These are phyloP conservation scores for Ceratosolen fusciceps DNA, from an alignment of 1,140 invertebrate genomes.

Conservation along the genomic window DNA sequence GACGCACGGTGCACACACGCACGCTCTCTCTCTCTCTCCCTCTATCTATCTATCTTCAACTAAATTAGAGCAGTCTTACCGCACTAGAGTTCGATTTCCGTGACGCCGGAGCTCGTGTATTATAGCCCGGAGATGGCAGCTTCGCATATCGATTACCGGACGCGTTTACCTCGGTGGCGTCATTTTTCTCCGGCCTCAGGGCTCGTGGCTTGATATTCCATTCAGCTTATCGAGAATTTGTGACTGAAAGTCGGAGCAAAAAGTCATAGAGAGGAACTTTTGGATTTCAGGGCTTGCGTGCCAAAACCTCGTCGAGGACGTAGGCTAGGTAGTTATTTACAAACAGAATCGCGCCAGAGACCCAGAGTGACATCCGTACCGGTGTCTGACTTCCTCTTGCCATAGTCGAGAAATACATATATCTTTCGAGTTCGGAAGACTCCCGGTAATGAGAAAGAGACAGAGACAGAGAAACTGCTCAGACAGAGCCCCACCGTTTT, in stretches of 20 bases:
- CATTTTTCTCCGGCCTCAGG: no score
- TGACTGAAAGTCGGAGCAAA: constrained; percentile 12
- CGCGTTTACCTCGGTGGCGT: neutral
- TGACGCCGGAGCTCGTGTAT: no score
- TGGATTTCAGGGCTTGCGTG: neutral
- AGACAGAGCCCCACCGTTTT: no score
- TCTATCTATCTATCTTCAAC: neutral
- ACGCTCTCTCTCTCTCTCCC: constrained; percentile 41
- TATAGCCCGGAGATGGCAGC: no score
- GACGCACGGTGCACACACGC: neutral
- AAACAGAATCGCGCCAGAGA: neutral
- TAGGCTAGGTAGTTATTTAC: neutral
- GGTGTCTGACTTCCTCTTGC: neutral
- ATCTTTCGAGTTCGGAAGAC: no score
- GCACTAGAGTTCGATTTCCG: no score
- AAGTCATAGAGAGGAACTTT: neutral
- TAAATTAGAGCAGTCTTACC: no score
- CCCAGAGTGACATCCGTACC: neutral
- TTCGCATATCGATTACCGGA: neutral
- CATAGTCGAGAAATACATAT: no score
- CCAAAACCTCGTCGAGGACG: neutral
- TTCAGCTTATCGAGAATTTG: neutral
- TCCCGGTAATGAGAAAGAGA: no score
- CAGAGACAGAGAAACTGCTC: no score
- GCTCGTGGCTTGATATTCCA: neutral